phyloP scores from a whole-genome alignment of 2,113 vertebrate genomes.

The Melanotaenia duboulayi region DNA sequence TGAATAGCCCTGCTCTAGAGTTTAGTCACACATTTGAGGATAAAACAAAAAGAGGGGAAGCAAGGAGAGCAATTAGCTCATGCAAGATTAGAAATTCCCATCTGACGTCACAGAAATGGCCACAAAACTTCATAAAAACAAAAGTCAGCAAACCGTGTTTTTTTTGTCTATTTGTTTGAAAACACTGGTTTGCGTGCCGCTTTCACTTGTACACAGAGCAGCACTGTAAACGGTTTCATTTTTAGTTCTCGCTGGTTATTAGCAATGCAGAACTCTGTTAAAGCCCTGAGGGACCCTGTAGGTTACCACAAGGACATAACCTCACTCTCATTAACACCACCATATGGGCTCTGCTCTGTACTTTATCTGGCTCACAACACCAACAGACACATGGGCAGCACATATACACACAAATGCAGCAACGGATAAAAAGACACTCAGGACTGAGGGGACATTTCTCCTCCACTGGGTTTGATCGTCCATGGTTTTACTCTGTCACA shows the following conservation, averaged over 20 bases:
- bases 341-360: slow-evolving; percentile 42
- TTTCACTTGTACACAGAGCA: background rate
- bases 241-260: slow-evolving; percentile 26
- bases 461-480: background rate
- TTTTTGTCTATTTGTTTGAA: background rate
- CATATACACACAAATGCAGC: slow-evolving; percentile 11
- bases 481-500: background rate
- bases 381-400: background rate
- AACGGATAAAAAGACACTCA: slow-evolving; percentile 11
- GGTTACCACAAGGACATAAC: slow-evolving; percentile 61
- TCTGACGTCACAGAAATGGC: slow-evolving; percentile 7
- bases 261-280: slow-evolving; percentile 34
- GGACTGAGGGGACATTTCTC: slow-evolving; percentile 26
- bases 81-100: background rate
- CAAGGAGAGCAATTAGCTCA: slow-evolving; percentile 11
- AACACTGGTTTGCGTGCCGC: background rate
- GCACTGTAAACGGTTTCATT: slow-evolving; percentile 6
- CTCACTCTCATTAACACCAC: slow-evolving; percentile 59
- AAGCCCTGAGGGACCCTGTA: slow-evolving; percentile 43
- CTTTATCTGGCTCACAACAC: slow-evolving; percentile 40
- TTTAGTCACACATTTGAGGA: slow-evolving; percentile 17
- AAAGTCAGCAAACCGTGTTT: background rate
- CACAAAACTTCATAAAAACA: background rate
- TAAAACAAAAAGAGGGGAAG: background rate
- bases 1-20: too few species aligned